Evolutionary conservation across 2,797 vertebrate genomes (phyloP), one percentile per base, ranked within the genome.

Genomic region (Onychomys torridus): DNA sequence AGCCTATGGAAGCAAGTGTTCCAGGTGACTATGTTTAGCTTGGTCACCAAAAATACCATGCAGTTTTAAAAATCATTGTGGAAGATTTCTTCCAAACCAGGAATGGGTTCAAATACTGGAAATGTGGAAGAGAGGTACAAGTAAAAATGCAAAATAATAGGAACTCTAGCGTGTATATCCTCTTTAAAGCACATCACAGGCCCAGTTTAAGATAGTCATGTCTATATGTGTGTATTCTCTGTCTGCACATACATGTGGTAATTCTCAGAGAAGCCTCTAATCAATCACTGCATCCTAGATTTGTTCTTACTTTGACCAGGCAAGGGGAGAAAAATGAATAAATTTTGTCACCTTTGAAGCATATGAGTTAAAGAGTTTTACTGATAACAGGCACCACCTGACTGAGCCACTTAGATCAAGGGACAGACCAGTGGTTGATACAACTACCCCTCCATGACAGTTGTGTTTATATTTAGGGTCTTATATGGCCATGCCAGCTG

Each of bases 321-420:
- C 84, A 82, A 97, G 77, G 71, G 86, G 21, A 79, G 71, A 87
- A 84, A 43, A 84, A 90, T 61, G 92, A 55, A 94, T 55, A 63
- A 49, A 57, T 89, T 40, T 93, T 95, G 91, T 78, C 67, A 13
- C 0, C 91, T 0, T 90, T 49, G 97, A 95, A 94, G 94, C 89
- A 81, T 93, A 43, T 93, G 63, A 49, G 2, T 81, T 79, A 95
- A 96, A 76, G 67, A 89, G 93, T 49, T 89, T 91, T 40, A 0
- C 37, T 1, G 10, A 90, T 69, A 89, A 83, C 25, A 57, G 75
- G 73, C 37, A 82, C 32, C 37, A 32, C 32, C 52, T 40, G 71
- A 57, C 13, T 12, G 32, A 57, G 81, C 55, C 59, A 90, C n/a
- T 52, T 65, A 55, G 34, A 4, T 88, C 34, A 29, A 73, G 86